Conservation (phyloP, 2,888 invertebrate genomes). For the Andrena flavipes region DNA sequence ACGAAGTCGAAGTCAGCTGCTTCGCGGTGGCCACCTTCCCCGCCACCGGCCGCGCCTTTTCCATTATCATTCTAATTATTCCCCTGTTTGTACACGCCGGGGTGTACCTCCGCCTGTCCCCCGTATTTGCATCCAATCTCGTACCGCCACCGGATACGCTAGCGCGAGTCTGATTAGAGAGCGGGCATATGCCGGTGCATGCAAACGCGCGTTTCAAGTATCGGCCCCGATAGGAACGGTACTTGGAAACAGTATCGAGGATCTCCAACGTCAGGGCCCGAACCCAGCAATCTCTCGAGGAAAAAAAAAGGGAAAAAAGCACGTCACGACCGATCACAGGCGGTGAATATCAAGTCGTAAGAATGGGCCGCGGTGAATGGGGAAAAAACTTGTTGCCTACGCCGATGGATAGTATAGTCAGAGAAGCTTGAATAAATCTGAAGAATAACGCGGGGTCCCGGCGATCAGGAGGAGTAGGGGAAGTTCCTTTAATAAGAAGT, state of each 20-base stretch:
- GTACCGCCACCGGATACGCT: slow-evolving; percentile 30
- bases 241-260: slow-evolving; percentile 25
- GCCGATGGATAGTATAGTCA: no score
- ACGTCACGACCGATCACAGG: neutral
- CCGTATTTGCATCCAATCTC: slow-evolving; percentile 45
- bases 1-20: slow-evolving; percentile 49
- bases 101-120: neutral
- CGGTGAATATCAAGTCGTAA: neutral
- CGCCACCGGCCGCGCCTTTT: slow-evolving; percentile 17
- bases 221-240: slow-evolving; percentile 10
- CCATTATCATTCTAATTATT: slow-evolving; percentile 71
- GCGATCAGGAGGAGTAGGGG: no score
- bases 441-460: no score
- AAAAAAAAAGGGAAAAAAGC: neutral
- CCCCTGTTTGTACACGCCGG: slow-evolving; percentile 35
- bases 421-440: no score
- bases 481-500: no score
- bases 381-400: no score
- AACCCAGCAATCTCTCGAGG: slow-evolving; percentile 13
- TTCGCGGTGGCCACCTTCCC: slow-evolving; percentile 6
- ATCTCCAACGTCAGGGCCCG: neutral
- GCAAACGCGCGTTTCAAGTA: neutral
- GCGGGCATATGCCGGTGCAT: neutral
- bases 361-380: no score
- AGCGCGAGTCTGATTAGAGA: slow-evolving; percentile 30